Percentiles rank a stretch among this genome's conserved stretches.
phyloP scores from a whole-genome alignment of 1,140 invertebrate species.

The Drosophila nikananu region DNA sequence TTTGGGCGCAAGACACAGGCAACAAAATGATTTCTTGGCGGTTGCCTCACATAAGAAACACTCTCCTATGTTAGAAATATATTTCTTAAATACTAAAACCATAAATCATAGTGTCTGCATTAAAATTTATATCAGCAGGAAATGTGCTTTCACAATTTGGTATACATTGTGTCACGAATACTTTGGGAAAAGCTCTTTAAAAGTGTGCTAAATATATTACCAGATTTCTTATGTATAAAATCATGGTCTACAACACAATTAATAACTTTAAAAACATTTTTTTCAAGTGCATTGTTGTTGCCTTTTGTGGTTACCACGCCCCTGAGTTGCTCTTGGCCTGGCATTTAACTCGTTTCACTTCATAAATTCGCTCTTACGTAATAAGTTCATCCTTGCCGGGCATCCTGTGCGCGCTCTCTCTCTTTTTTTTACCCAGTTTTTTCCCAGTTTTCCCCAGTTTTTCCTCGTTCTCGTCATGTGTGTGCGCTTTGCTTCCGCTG shows the following conservation, averaged over 20 bases:
- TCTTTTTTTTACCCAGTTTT: slow-evolving; percentile 5
- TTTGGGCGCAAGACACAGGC: slow-evolving; percentile 72
- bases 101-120: slow-evolving; percentile 6
- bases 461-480: slow-evolving; percentile 48
- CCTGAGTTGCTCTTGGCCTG: slow-evolving; percentile 59
- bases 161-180: background rate
- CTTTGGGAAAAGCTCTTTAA: background rate
- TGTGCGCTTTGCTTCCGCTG: slow-evolving; percentile 55
- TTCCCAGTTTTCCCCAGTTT: slow-evolving; percentile 12
- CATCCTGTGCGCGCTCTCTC: slow-evolving; percentile 26
- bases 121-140: background rate
- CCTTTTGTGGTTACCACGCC: slow-evolving; percentile 28
- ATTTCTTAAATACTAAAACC: background rate
- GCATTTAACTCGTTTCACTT: slow-evolving; percentile 84
- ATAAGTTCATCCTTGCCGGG: slow-evolving; percentile 65
- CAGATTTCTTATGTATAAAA: background rate
- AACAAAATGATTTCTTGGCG: slow-evolving; percentile 72
- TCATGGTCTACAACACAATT: background rate
- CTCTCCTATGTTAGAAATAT: background rate
- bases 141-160: background rate
- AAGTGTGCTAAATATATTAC: background rate
- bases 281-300: slow-evolving; percentile 14
- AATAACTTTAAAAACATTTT: background rate
- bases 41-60: slow-evolving; percentile 20
- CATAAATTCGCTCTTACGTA: slow-evolving; percentile 83